These are phyloP conservation scores for Drepanosiphum platanoidis DNA, from an alignment of 2,888 invertebrate genomes.

Conservation along the genomic window DNA sequence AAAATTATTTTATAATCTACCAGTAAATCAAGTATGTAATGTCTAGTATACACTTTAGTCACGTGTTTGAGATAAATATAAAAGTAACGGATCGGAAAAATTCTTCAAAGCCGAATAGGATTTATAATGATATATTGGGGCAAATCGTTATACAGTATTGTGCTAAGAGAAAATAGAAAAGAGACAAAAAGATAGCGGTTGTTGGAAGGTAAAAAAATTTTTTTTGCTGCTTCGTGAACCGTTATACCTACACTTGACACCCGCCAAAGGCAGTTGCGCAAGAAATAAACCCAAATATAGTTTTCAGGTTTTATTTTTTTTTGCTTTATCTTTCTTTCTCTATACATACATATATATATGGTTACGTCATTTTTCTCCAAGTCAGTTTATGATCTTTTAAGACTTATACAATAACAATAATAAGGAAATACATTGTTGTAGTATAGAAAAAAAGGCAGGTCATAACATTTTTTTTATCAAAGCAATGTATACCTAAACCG, in stretches of 20 bases:
- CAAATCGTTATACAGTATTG: neutral
- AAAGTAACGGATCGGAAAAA: neutral
- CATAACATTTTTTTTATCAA: constrained; percentile 45
- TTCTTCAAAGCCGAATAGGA: neutral
- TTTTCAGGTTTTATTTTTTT: constrained; percentile 27
- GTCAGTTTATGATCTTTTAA: constrained; percentile 41
- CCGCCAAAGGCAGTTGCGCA: constrained; percentile 60
- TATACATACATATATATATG: too few relatives aligned
- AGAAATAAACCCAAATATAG: constrained; percentile 37
- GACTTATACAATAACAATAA: neutral
- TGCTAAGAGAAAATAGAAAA: constrained; percentile 28
- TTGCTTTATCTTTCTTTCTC: constrained; percentile 34
- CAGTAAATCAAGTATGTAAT: too few relatives aligned
- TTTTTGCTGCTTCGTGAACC: constrained; percentile 50
- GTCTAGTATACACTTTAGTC: too few relatives aligned
- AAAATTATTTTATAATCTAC: too few relatives aligned
- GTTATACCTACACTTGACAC: constrained; percentile 46
- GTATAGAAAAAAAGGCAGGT: constrained; percentile 38
- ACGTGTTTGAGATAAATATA: neutral
- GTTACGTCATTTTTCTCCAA: constrained; percentile 46
- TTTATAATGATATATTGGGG: neutral
- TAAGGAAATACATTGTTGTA: neutral
- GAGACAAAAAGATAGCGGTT: constrained; percentile 58
- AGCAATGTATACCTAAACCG: neutral
- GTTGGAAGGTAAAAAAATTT: constrained; percentile 35